phyloP scores from a whole-genome alignment of 2,888 invertebrate species.

The Lomographa bimaculata region DNA sequence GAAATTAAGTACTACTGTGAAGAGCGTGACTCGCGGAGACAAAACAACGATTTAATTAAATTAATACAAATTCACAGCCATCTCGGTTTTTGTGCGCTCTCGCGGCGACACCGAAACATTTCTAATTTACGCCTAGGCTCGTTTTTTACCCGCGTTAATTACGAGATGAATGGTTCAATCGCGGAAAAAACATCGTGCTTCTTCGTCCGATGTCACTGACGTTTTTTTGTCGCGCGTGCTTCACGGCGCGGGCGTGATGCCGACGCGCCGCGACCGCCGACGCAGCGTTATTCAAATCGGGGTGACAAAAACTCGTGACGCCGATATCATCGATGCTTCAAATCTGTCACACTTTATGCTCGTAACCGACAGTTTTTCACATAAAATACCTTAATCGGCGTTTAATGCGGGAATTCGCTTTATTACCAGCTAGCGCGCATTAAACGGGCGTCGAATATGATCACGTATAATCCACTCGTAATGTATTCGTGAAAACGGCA shows the following conservation, averaged over 20 bases:
- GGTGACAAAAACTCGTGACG: constrained; percentile 19
- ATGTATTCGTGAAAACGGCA: constrained; percentile 31
- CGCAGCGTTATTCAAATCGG: constrained; percentile 22
- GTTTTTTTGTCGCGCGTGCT: constrained; percentile 65
- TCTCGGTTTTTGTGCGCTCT: constrained; percentile 51
- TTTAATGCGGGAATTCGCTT: constrained; percentile 22
- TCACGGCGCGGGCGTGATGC: constrained; percentile 45
- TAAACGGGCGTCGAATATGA: constrained; percentile 12
- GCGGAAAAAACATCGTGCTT: constrained; percentile 43
- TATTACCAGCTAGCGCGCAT: constrained; percentile 3
- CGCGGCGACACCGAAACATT: constrained; percentile 67
- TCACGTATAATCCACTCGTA: constrained; percentile 14
- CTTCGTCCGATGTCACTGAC: constrained; percentile 24
- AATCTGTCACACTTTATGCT: constrained; percentile 23
- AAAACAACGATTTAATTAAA: constrained; percentile 72
- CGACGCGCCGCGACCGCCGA: constrained; percentile 4
- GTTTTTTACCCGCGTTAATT: constrained; percentile 77
- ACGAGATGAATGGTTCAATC: constrained; percentile 65
- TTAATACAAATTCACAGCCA: constrained; percentile 64
- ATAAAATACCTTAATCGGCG: constrained; percentile 15
- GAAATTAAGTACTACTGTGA: constrained; percentile 13
- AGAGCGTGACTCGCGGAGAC: constrained; percentile 49
- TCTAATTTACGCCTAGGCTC: constrained; percentile 69
- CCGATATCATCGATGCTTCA: constrained; percentile 19
- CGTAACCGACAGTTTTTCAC: constrained; percentile 18